Evolutionary conservation across 2,797 vertebrate genomes (phyloP).

Genomic region (Phrynocephalus forsythii): DNA sequence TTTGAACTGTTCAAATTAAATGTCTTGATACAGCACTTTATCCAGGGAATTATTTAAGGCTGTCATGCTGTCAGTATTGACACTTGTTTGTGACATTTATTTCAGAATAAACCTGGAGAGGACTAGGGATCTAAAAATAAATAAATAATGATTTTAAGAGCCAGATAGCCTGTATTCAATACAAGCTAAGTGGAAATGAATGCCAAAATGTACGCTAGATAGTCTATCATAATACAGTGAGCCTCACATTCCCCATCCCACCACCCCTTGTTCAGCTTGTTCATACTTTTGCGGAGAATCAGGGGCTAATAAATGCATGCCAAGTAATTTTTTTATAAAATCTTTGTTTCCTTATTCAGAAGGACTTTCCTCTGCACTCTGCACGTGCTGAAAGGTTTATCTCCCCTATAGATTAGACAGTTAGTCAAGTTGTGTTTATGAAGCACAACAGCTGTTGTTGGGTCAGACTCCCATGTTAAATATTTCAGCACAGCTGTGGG

Average conservation of each 20-base stretch:
- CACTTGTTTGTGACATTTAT: not conserved
- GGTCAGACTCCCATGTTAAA: constrained; percentile 35
- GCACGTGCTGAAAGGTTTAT: constrained; percentile 27
- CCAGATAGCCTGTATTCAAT: not conserved
- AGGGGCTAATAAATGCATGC: not conserved
- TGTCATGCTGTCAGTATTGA: not conserved
- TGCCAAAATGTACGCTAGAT: not conserved
- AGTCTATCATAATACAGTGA: not conserved
- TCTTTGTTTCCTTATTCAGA: constrained; percentile 21
- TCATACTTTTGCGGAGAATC: constrained; percentile 1
- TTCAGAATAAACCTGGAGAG: not conserved
- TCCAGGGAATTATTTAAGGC: not conserved
- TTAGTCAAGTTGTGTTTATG: constrained; percentile 34
- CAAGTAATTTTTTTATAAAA: not conserved
- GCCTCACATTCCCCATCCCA: not conserved
- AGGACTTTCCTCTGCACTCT: constrained; percentile 4
- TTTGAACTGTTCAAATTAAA: not conserved
- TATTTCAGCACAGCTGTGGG: constrained; percentile 41
- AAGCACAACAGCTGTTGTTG: constrained; percentile 37
- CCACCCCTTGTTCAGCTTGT: not conserved
- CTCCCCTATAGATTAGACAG: constrained; percentile 5
- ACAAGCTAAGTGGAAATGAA: not conserved
- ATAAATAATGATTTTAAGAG: constrained; percentile 1
- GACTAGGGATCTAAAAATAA: not conserved
- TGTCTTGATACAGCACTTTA: not conserved